phyloP scores from a whole-genome alignment of 2,888 invertebrate genomes.

The Diogma glabrata region DNA sequence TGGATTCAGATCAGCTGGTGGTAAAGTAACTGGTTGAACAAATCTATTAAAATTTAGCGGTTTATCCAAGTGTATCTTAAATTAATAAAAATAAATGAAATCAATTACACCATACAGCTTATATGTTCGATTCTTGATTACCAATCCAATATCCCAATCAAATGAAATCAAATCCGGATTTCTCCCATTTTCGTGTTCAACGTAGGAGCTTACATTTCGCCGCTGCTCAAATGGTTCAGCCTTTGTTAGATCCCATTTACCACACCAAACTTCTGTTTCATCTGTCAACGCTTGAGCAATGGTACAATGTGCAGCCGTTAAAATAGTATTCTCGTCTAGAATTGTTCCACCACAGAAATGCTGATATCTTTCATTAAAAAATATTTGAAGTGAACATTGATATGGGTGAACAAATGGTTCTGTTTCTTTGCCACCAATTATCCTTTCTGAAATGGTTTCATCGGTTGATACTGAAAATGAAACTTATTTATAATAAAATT shows the following conservation, averaged over 20 bases:
- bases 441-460: too few relatives aligned
- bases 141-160: constrained; percentile 7
- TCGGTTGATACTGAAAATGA: too few relatives aligned
- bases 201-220: too few relatives aligned
- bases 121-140: not conserved
- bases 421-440: not conserved
- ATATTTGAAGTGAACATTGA: constrained; percentile 1
- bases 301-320: not conserved
- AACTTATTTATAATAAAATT: too few relatives aligned
- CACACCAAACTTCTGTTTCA: not conserved
- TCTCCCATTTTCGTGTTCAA: not conserved
- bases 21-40: constrained; percentile 1
- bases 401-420: not conserved
- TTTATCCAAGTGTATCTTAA: not conserved
- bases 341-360: not conserved
- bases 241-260: constrained; percentile 1
- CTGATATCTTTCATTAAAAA: not conserved
- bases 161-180: not conserved
- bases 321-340: not conserved
- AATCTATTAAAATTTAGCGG: not conserved
- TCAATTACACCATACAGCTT: too few relatives aligned
- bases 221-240: not conserved
- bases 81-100: not conserved
- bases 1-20: not conserved
- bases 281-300: not conserved